phyloP scores from a whole-genome alignment of 2,113 vertebrate genomes.

The Rana temporaria region DNA sequence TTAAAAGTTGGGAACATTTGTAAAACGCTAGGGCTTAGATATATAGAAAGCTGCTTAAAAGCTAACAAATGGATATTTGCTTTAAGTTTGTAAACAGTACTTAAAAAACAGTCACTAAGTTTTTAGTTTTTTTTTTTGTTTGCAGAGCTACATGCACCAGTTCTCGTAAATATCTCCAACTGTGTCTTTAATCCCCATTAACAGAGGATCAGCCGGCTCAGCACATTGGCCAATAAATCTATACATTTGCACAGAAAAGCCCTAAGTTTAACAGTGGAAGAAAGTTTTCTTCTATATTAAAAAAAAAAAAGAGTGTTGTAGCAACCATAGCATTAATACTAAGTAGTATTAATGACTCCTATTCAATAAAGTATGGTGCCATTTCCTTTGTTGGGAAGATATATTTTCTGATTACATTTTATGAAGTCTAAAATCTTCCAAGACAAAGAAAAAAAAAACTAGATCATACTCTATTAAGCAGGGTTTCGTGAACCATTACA shows the following conservation, averaged over 20 bases:
- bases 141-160: too few relatives aligned
- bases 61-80: too few relatives aligned
- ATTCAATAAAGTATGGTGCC: background rate
- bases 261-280: background rate
- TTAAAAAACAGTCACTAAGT: too few relatives aligned
- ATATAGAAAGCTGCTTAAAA: too few relatives aligned
- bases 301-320: too few relatives aligned
- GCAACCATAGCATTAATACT: background rate
- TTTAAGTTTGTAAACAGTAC: too few relatives aligned
- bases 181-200: background rate
- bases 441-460: background rate
- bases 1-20: too few relatives aligned
- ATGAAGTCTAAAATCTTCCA: background rate
- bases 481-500: background rate
- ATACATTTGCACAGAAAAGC: background rate
- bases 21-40: too few relatives aligned
- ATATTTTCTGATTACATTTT: background rate
- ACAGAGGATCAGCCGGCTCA: background rate
- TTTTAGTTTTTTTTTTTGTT: too few relatives aligned
- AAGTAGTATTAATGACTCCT: background rate
- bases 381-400: background rate
- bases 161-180: too few relatives aligned
- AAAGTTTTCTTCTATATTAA: background rate
- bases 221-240: background rate
- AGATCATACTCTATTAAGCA: slow-evolving; percentile 5